Evolutionary conservation across 2,797 vertebrate species (phyloP), one percentile per base, ranked within the genome.

Genomic region (Anisognathus igniventris): DNA sequence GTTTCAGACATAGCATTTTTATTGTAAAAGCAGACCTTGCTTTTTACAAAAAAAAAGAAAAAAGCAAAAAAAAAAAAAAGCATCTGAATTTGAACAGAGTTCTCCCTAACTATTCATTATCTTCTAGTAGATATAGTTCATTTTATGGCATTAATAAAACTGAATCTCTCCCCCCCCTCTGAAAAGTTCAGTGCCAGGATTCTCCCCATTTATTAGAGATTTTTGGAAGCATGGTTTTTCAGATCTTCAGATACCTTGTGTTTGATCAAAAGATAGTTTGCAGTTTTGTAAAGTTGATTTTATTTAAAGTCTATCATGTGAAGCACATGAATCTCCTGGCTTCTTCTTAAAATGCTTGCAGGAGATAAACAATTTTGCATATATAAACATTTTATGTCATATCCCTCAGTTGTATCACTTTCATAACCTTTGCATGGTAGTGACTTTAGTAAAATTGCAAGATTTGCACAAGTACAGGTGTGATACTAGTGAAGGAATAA

Each of bases 21-120:
- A 70, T 88, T 96, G 23, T 93, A 87, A 96, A 91, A 96, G 73
- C 91, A 94, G 86, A 90, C 64, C 19, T 92, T 74, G 13, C 23
- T 81, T 84, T 73, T 83, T 25, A 23, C 5, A 30, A 39, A 50
- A 65, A 51, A 50, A 30, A 60, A 15, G 9, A 60, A 18, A 24
- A 50, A 19, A 16, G 6, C 5, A 31, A 17, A 68, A 51, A 31
- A 17, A 68, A 51, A 47, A 54, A 30, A 62, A 67, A 35, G 33
- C 13, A 17, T 3, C 54, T 57, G 48, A 54, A 67, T 86, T 86
- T 92, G 40, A 60, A 21, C 31, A 27, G 16, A 67, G 7, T 50
- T 84, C 33, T 93, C 47, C 27, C 54, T 77, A 60, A 58, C 37
- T 75, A 64, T 60, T 65, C 7, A 18, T 74, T 91, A 21, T 64